Percentiles rank a stretch among this genome's conserved stretches.
phyloP scores from a whole-genome alignment of 2,113 vertebrate genomes.

The Catharus fuscescens region DNA sequence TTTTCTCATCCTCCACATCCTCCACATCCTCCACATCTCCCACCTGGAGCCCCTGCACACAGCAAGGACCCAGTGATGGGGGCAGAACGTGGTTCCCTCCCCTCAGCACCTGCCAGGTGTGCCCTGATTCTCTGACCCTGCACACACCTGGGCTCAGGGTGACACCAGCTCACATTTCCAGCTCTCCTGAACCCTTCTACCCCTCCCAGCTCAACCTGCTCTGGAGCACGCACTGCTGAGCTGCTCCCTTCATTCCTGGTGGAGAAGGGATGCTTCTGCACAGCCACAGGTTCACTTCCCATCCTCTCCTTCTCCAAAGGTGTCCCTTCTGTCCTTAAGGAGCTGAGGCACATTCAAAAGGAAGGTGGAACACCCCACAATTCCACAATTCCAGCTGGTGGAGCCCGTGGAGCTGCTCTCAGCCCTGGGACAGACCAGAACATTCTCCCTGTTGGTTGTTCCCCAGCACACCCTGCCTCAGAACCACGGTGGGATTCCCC shows the following conservation, averaged over 20 bases:
- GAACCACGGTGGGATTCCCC: background rate
- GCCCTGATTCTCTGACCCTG: background rate
- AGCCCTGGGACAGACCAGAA: too few relatives aligned
- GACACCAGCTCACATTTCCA: background rate
- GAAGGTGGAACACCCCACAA: background rate
- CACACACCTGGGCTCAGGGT: background rate
- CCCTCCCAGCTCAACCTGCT: background rate
- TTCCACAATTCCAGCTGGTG: background rate
- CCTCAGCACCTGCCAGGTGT: background rate
- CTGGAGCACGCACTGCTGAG: background rate
- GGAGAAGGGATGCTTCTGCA: background rate
- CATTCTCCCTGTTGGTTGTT: background rate
- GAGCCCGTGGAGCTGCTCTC: background rate
- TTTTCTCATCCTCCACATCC: background rate
- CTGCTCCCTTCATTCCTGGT: background rate
- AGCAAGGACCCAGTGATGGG: background rate
- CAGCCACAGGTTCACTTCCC: background rate
- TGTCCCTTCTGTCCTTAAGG: background rate
- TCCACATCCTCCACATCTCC: background rate
- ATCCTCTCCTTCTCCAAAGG: background rate
- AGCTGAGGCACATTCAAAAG: background rate
- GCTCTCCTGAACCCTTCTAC: background rate
- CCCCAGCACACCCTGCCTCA: background rate
- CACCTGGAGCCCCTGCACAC: background rate
- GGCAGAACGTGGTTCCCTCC: background rate